phyloP scores from a whole-genome alignment of 2,888 invertebrate genomes.

The Amorpha juglandis region DNA sequence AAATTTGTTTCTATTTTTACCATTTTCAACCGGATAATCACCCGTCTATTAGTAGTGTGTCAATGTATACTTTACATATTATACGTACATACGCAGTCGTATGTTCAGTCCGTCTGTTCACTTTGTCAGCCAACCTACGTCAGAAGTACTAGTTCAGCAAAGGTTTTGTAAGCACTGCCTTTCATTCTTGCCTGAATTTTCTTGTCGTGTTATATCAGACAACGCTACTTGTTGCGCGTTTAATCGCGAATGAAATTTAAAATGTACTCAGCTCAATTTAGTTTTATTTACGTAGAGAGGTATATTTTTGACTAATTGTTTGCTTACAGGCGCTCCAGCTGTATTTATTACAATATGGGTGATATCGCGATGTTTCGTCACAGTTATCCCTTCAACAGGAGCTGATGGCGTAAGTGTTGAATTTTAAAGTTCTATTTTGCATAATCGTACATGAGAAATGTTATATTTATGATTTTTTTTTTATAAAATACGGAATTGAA shows the following conservation, averaged over 20 bases:
- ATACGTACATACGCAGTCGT: neutral
- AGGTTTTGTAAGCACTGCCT: neutral
- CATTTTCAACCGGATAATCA: too few relatives aligned
- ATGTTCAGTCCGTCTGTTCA: neutral
- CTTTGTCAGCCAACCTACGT: neutral
- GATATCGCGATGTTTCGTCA: constrained; percentile 72
- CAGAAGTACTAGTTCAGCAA: neutral
- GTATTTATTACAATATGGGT: constrained; percentile 77
- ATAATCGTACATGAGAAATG: too few relatives aligned
- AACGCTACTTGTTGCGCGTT: neutral
- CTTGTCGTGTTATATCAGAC: neutral
- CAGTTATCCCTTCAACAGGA: constrained; percentile 62
- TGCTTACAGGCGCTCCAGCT: constrained; percentile 71
- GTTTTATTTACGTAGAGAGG: neutral
- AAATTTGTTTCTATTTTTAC: too few relatives aligned
- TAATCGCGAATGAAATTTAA: neutral
- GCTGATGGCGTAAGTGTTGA: constrained; percentile 67
- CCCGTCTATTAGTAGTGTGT: too few relatives aligned
- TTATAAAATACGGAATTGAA: too few relatives aligned
- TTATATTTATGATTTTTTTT: too few relatives aligned
- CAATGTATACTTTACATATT: too few relatives aligned
- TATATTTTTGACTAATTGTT: constrained; percentile 1
- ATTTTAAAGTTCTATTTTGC: too few relatives aligned
- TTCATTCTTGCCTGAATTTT: neutral
- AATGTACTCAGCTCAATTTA: neutral